Evolutionary conservation across 2,113 vertebrate species (phyloP), one percentile per base, ranked within the genome.

Genomic region (Carollia perspicillata): DNA sequence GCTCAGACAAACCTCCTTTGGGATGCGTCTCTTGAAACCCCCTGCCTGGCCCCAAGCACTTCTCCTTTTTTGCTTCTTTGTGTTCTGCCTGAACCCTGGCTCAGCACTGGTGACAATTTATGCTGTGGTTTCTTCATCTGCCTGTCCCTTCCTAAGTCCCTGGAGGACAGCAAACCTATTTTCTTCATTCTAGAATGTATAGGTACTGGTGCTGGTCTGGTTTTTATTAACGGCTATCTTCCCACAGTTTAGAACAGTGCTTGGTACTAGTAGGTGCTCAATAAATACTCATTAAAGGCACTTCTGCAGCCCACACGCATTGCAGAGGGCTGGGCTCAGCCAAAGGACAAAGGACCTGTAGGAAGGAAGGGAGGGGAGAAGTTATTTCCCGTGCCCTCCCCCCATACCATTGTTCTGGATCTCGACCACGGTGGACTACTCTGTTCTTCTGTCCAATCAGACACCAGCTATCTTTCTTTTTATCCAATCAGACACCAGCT

Each of bases 1-100:
- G 20, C 42, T 33, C 22, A 14, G 80, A 20, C 20, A 3, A 4
- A 1, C 16, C 63, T 72, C 30, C 22, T 2, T n/a, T 8, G 1
- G 6, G 60, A 6, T 3, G 3, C 5, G 3, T 35, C 44, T n/a
- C 68, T 13, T 22, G 30, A 40, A 44, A 0, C 2, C 2, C 11
- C 26, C 11, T 0, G 16, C 8, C 42, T 60, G 4, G 2, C 58
- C 42, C 77, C 6, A 14, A 1, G 28, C 44, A 11, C 0, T 2
- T 13, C 47, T 18, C 18, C 42, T 11, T 4, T 51, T 69, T n/a
- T 14, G 30, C 44, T 35, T 35, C 1, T 0, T 5, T 8, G 47
- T 26, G 30, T 6, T 14, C 37, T 42, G n/a, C 7, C 3, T 23
- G 9, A n/a, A 30, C 17, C 28, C 11, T 44, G 40, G 23, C 35